These are phyloP conservation scores for Egretta garzetta DNA, from an alignment of 2,113 vertebrate genomes.

Conservation along the genomic window DNA sequence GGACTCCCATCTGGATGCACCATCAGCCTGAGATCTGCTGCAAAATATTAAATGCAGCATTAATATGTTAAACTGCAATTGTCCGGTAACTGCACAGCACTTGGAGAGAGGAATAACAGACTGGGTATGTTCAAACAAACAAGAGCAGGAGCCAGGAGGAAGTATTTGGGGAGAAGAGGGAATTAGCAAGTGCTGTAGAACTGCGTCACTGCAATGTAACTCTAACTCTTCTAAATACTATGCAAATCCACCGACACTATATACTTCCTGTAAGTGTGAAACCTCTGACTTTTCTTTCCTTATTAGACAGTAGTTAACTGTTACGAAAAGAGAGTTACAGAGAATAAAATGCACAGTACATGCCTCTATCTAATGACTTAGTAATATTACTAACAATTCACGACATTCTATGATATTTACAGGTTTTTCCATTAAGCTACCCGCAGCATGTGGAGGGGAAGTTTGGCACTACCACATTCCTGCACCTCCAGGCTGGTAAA, in stretches of 20 bases:
- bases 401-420: constrained; percentile 30
- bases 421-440: constrained; percentile 56
- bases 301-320: constrained; percentile 24
- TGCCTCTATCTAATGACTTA: neutral
- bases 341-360: constrained; percentile 1
- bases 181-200: constrained; percentile 42
- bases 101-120: neutral
- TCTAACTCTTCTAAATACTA: constrained; percentile 58
- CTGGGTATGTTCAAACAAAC: neutral
- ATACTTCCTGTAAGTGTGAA: constrained; percentile 16
- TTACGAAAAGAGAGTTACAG: neutral
- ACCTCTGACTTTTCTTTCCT: constrained; percentile 34
- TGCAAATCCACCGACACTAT: constrained; percentile 38
- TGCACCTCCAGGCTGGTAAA: constrained; percentile 30
- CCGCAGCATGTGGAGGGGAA: neutral
- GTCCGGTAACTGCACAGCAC: fast-evolving
- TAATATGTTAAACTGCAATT: neutral
- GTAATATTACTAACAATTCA: neutral
- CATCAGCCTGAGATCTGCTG: neutral
- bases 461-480: constrained; percentile 40
- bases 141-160: constrained; percentile 12
- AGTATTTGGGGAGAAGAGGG: constrained; percentile 40
- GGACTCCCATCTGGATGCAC: neutral
- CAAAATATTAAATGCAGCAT: neutral
- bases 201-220: constrained; percentile 46